Percentiles rank a stretch among this genome's conserved stretches.
Conservation (phyloP, 2,113 vertebrate genomes). For the Gorsachius goisagi region DNA sequence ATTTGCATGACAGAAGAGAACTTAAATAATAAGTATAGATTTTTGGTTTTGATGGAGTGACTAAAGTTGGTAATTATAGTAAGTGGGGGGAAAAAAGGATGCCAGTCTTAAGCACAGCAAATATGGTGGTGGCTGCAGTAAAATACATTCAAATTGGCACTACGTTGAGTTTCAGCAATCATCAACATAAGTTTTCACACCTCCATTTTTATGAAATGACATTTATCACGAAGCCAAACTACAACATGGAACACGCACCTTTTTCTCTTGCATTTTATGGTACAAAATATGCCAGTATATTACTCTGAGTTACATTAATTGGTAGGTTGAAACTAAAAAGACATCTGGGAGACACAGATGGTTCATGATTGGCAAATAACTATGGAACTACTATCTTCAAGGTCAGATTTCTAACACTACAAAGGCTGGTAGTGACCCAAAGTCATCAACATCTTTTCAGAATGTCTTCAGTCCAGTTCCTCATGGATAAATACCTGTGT, state of each 20-base stretch:
- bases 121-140: not conserved
- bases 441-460: not conserved
- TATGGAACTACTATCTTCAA: not conserved
- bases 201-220: constrained; percentile 1
- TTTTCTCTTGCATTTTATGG: not conserved
- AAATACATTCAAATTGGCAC: not conserved
- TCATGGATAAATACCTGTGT: not conserved
- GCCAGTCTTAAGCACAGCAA: not conserved
- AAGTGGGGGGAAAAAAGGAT: not conserved
- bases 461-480: not conserved
- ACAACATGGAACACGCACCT: not conserved
- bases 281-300: not conserved
- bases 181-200: constrained; percentile 1
- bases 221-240: constrained; percentile 6
- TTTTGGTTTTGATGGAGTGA: not conserved
- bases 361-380: not conserved
- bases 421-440: not conserved
- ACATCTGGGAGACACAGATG: constrained; percentile 44
- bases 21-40: not conserved
- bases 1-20: not conserved
- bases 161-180: not conserved
- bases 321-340: not conserved
- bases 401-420: not conserved
- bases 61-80: not conserved
- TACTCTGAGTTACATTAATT: not conserved